Evolutionary conservation across 1,140 invertebrate species (phyloP).

Genomic region (Protaetia brevitarsis): DNA sequence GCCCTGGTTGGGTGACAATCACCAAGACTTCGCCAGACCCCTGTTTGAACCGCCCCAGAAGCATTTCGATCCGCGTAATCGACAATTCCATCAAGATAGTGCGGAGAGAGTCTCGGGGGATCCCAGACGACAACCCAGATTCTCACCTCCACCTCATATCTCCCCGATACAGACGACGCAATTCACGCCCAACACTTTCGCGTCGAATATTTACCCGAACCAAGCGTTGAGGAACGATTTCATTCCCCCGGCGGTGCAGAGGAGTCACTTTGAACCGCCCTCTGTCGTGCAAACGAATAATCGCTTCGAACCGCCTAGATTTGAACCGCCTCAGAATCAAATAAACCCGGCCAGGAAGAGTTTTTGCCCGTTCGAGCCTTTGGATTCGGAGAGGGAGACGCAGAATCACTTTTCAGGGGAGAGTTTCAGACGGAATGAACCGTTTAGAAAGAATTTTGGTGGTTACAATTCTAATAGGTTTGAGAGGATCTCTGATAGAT

Average conservation of each 20-base stretch:
- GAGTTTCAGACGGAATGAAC: not conserved
- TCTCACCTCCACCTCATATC: not conserved
- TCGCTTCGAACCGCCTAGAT: not conserved
- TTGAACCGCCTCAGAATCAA: not conserved
- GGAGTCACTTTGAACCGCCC: not conserved
- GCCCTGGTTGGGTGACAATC: not conserved
- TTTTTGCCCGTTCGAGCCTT: conserved; percentile 8
- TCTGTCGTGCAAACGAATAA: not conserved
- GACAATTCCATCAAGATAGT: not conserved
- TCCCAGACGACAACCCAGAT: conserved; percentile 3
- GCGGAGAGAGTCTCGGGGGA: not conserved
- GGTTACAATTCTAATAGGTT: not conserved
- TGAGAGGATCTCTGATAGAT: not conserved
- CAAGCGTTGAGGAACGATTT: not conserved
- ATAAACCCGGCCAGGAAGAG: not conserved
- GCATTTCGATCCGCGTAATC: not conserved
- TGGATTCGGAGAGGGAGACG: not conserved
- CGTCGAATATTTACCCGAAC: not conserved
- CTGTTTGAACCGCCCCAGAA: not conserved
- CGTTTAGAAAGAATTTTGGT: not conserved
- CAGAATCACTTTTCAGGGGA: not conserved
- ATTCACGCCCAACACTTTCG: not conserved
- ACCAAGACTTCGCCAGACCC: not conserved
- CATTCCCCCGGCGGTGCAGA: not conserved
- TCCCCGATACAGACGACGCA: not conserved